Evolutionary conservation across 2,797 vertebrate species (phyloP).

Genomic region (Tadarida brasiliensis): DNA sequence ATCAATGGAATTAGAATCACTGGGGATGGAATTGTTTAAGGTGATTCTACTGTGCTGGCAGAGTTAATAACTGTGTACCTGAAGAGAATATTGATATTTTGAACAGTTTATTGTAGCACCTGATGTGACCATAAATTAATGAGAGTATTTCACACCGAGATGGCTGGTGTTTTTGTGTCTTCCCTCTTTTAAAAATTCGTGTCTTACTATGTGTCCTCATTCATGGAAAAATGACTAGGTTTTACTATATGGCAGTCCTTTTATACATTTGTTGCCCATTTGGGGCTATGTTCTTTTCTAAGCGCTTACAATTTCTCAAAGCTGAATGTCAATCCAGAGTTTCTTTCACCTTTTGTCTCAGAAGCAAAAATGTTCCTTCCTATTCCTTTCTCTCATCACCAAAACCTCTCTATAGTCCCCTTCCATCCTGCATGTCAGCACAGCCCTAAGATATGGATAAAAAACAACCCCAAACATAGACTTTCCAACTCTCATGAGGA

Average conservation of each 20-base stretch:
- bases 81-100: constrained; percentile 31
- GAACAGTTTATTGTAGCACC: not conserved
- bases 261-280: constrained; percentile 13
- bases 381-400: not conserved
- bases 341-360: constrained; percentile 36
- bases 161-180: not conserved
- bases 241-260: constrained; percentile 34
- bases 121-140: constrained; percentile 33
- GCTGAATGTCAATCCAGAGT: not conserved
- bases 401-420: not conserved
- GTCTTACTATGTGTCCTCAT: constrained; percentile 1
- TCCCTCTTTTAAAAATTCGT: constrained; percentile 31
- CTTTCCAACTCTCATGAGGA: not conserved
- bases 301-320: constrained; percentile 44
- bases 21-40: not conserved
- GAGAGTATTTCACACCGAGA: constrained; percentile 27
- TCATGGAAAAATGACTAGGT: not conserved
- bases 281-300: constrained; percentile 1
- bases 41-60: not conserved
- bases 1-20: not conserved
- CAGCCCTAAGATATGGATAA: not conserved
- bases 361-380: not conserved
- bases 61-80: not conserved
- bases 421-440: not conserved
- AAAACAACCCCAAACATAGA: not conserved